Conservation (phyloP, 2,888 invertebrate species). For the Ryuthela nishihirai region DNA sequence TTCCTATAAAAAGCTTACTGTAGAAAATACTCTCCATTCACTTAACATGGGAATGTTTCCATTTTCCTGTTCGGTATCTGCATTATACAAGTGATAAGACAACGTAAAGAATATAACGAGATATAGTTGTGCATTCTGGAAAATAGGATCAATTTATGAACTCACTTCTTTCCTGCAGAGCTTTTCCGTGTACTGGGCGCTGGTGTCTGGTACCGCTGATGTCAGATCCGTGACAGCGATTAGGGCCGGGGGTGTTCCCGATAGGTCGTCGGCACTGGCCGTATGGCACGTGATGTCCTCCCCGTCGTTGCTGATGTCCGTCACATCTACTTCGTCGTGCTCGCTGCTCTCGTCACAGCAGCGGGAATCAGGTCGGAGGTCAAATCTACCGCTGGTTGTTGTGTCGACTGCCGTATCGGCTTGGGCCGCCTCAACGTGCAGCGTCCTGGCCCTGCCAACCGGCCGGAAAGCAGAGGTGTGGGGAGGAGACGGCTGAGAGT, state of each 20-base stretch:
- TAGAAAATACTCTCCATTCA: too few species aligned
- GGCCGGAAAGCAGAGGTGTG: conserved; percentile 39
- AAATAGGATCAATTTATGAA: too few species aligned
- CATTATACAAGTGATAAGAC: too few species aligned
- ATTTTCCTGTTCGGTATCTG: too few species aligned
- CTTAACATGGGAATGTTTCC: too few species aligned
- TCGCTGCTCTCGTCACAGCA: conserved; percentile 15
- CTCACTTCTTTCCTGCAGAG: not conserved
- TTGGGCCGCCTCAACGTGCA: conserved; percentile 25
- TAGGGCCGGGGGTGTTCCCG: not conserved
- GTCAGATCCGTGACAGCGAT: conserved; percentile 3
- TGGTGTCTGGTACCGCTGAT: conserved; percentile 20
- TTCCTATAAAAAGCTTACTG: too few species aligned
- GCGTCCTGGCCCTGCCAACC: conserved; percentile 32
- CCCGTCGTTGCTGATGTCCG: conserved; percentile 38
- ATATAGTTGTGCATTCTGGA: too few species aligned
- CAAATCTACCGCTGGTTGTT: not conserved
- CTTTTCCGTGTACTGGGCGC: conserved; percentile 6
- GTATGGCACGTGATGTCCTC: not conserved
- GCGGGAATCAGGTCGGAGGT: conserved; percentile 4
- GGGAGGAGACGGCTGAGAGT: conserved; percentile 16
- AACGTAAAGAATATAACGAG: too few species aligned
- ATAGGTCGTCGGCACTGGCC: not conserved
- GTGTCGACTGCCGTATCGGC: conserved; percentile 25
- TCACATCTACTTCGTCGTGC: conserved; percentile 35